Percentiles rank a stretch among this genome's conserved stretches.
Conservation (phyloP, 2,797 vertebrate genomes). For the Sus cebifrons region DNA sequence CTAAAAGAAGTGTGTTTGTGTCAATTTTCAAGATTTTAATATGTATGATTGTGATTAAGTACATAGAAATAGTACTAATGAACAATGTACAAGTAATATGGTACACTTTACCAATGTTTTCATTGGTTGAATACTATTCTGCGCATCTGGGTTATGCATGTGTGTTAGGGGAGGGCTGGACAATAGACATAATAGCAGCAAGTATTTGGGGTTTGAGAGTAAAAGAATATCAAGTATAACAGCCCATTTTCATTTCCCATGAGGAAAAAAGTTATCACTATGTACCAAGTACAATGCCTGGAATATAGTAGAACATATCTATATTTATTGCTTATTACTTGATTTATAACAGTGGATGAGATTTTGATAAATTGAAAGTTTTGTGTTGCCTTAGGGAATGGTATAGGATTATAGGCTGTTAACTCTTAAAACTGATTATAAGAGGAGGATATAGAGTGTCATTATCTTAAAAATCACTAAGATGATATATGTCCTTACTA, state of each 20-base stretch:
- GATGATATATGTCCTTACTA: background rate
- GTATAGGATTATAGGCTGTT: background rate
- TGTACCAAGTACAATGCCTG: background rate
- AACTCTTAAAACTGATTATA: background rate
- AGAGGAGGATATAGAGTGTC: background rate
- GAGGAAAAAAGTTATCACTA: conserved; percentile 20
- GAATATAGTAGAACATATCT: background rate
- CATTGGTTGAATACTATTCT: background rate
- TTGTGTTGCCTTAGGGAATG: background rate
- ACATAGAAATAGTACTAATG: background rate
- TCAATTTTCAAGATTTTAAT: conserved; percentile 37
- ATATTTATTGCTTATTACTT: background rate
- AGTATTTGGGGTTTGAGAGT: background rate
- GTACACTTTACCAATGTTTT: background rate
- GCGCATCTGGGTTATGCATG: background rate
- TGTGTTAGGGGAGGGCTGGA: background rate
- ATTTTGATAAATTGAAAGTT: conserved; percentile 1
- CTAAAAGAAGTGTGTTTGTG: background rate
- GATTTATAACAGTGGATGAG: background rate
- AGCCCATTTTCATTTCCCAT: conserved; percentile 24
- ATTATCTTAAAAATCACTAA: background rate
- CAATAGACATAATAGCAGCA: background rate
- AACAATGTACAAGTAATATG: conserved; percentile 8
- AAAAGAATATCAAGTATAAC: background rate
- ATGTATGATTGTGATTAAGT: background rate